Evolutionary conservation across 2,113 vertebrate species (phyloP).

Genomic region (Tiliqua scincoides): DNA sequence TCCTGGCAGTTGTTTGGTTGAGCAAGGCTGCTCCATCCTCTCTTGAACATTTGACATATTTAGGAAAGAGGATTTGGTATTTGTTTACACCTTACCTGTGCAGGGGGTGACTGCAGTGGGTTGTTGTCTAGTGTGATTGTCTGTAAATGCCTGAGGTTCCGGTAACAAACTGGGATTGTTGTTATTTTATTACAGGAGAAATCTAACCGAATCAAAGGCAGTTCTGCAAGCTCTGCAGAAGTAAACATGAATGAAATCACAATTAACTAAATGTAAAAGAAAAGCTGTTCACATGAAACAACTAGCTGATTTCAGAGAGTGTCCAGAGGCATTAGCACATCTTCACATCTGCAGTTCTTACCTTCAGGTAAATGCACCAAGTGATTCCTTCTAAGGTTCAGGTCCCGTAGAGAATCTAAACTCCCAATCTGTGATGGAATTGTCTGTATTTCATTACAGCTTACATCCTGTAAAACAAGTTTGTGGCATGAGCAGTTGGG

Average conservation of each 20-base stretch:
- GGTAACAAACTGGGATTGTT: conserved; percentile 91
- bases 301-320: neutral
- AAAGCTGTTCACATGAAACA: conserved; percentile 5
- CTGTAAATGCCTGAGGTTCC: conserved; percentile 91
- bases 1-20: neutral
- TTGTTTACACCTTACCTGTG: conserved; percentile 83
- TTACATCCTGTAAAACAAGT: conserved; percentile 86
- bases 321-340: conserved; percentile 12
- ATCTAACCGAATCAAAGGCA: conserved; percentile 94
- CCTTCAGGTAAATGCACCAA: conserved; percentile 90
- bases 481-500: conserved; percentile 20
- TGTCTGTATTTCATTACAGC: conserved; percentile 97
- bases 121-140: conserved; percentile 95
- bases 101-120: conserved; percentile 93
- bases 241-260: neutral
- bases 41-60: conserved; percentile 2
- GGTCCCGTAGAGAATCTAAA: conserved; percentile 88
- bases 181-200: conserved; percentile 98
- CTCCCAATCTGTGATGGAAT: conserved; percentile 91
- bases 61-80: neutral
- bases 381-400: conserved; percentile 95
- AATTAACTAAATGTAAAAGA: conserved; percentile 24
- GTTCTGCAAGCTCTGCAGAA: conserved; percentile 87
- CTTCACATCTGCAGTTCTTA: conserved; percentile 61
- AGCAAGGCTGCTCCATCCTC: neutral